Conservation (phyloP, 1,140 invertebrate species). For the Gryllus bimaculatus region DNA sequence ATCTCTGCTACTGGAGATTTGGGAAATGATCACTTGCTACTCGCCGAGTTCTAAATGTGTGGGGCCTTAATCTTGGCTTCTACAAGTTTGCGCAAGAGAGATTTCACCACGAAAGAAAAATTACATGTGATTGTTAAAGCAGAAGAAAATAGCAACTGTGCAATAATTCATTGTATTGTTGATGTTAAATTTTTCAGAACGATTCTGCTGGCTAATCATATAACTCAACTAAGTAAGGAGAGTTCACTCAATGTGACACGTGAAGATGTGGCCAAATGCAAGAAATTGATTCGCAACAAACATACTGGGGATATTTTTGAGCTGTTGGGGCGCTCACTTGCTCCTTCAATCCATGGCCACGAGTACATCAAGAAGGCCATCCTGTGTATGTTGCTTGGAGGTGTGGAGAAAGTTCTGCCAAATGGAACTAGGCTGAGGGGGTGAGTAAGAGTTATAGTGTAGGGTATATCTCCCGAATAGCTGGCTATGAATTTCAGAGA, state of each 20-base stretch:
- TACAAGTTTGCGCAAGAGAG: no score
- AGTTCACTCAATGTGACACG: conserved; percentile 67
- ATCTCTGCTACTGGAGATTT: no score
- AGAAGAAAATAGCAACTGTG: no score
- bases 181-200: conserved; percentile 52
- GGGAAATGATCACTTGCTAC: no score
- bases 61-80: no score
- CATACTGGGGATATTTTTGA: conserved; percentile 78
- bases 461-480: neutral
- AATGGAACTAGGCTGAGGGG: conserved; percentile 96
- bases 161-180: neutral
- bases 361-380: conserved; percentile 96
- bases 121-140: no score
- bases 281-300: conserved; percentile 64
- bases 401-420: conserved; percentile 87
- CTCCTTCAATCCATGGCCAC: conserved; percentile 97
- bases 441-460: conserved; percentile 34
- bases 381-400: conserved; percentile 88
- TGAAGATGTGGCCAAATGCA: conserved; percentile 85
- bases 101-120: no score
- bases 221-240: conserved; percentile 85
- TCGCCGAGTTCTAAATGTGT: no score
- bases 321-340: conserved; percentile 80
- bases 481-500: no score
- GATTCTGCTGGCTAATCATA: conserved; percentile 87